Percentiles rank a stretch among this genome's conserved stretches.
Conservation (phyloP, 2,113 vertebrate genomes). For the Sapayoa aenigma region DNA sequence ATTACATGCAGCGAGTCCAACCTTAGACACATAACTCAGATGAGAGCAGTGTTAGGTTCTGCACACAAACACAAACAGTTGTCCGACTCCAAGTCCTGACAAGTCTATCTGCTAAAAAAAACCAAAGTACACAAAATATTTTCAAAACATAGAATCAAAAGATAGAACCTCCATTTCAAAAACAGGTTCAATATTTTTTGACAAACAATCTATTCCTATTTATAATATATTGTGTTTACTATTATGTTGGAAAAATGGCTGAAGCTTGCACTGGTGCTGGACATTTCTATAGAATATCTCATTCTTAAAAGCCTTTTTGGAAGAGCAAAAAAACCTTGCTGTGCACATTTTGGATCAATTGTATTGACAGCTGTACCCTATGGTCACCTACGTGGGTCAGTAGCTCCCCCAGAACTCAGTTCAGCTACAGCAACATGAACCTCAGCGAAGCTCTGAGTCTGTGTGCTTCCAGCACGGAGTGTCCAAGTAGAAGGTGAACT, state of each 20-base stretch:
- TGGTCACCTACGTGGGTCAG: neutral
- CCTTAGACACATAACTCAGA: neutral
- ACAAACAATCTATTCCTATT: neutral
- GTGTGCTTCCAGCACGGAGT: neutral
- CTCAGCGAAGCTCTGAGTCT: fast-evolving
- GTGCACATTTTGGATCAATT: neutral
- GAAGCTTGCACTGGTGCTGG: neutral
- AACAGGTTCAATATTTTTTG: neutral
- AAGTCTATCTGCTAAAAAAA: neutral
- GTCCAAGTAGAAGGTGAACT: neutral
- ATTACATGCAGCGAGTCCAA: neutral
- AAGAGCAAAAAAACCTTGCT: neutral
- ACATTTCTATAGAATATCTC: neutral
- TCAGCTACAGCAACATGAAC: fast-evolving
- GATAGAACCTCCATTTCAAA: neutral
- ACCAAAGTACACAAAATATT: neutral
- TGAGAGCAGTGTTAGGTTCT: neutral
- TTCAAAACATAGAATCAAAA: neutral
- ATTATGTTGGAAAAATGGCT: neutral
- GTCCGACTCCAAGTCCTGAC: neutral
- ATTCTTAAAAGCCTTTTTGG: neutral
- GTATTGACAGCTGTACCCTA: neutral
- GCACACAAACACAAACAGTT: neutral
- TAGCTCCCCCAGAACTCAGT: fast-evolving
- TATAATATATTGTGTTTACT: neutral